Evolutionary conservation across 2,888 invertebrate genomes (phyloP), one percentile per base, ranked within the genome.

Genomic region (Gastrophysa polygoni): DNA sequence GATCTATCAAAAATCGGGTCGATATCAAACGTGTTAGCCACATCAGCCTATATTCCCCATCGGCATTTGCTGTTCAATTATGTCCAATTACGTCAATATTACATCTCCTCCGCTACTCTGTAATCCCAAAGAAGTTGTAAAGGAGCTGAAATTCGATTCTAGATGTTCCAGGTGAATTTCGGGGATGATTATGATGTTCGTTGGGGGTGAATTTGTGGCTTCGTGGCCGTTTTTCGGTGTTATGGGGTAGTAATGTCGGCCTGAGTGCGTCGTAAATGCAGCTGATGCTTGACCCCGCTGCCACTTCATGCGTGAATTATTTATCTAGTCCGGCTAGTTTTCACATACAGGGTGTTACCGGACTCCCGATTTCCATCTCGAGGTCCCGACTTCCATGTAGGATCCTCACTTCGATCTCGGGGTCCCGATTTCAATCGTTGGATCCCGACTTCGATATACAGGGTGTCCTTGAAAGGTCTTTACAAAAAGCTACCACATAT

Each of bases 181-280:
- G 68, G 72, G 70, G 66, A 66, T 71, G 75, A 73, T 73, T 76
- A 75, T 72, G 73, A 75, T 69, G 71, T 70, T 69, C 66, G 61
- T 66, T 62, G 68, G 68, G 69, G 65, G 57, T 44, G 54, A 47
- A 55, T 49, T 57, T 57, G 64, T 47, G 50, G 54, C 18, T 21
- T 24, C 56, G 11, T 29, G 47, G 20, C 47, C 74, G 68, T 72
- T 71, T 71, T 71, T 69, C 71, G 73, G 73, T 72, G 75, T 79
- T 80, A 80, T 80, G 75, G 78, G 73, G 71, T 75, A 70, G 77
- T 80, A 79, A 80, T 77, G 76, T 77, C 73, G 75, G 74, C 74
- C 14, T 73, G 73, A 72, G 73, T 70, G 74, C 75, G 76, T 78
- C 79, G 78, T 80, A 80, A 80, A 74, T 70, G 73, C 70, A 66